These are phyloP conservation scores for Rhinoptilus africanus DNA, from an alignment of 2,113 vertebrate species.

Conservation along the genomic window DNA sequence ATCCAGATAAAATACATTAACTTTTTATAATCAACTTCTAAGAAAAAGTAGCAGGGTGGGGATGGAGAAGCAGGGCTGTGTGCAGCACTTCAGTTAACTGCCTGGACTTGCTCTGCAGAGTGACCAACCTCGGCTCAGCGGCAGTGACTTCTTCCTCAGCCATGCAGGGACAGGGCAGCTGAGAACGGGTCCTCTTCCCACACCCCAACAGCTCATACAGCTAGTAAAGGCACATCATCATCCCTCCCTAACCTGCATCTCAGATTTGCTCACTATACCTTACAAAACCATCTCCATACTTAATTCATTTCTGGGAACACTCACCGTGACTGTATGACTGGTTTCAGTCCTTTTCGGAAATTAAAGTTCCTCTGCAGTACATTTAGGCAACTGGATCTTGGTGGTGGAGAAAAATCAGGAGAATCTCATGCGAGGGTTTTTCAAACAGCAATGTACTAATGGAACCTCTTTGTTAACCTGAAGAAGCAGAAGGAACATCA, in stretches of 20 bases:
- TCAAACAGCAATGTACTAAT: background rate
- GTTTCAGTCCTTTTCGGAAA: background rate
- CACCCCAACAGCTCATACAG: background rate
- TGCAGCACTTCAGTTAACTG: background rate
- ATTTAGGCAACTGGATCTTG: background rate
- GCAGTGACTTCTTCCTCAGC: background rate
- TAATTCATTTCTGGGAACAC: background rate
- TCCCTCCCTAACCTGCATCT: background rate
- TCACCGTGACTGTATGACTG: background rate
- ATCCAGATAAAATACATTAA: background rate
- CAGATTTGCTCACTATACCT: background rate
- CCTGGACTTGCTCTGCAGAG: background rate
- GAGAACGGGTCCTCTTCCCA: background rate
- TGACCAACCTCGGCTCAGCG: rapidly evolving
- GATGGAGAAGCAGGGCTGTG: background rate
- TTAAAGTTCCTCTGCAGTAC: background rate
- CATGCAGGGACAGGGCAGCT: background rate
- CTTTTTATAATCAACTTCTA: background rate
- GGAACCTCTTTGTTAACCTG: background rate
- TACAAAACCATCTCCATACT: background rate
- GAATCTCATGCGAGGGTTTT: background rate
- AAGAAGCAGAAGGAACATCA: background rate
- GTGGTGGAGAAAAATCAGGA: background rate
- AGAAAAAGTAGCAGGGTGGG: background rate
- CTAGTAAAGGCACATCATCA: background rate